These are phyloP conservation scores for Eciton burchellii DNA, from an alignment of 1,140 invertebrate species.

Conservation along the genomic window DNA sequence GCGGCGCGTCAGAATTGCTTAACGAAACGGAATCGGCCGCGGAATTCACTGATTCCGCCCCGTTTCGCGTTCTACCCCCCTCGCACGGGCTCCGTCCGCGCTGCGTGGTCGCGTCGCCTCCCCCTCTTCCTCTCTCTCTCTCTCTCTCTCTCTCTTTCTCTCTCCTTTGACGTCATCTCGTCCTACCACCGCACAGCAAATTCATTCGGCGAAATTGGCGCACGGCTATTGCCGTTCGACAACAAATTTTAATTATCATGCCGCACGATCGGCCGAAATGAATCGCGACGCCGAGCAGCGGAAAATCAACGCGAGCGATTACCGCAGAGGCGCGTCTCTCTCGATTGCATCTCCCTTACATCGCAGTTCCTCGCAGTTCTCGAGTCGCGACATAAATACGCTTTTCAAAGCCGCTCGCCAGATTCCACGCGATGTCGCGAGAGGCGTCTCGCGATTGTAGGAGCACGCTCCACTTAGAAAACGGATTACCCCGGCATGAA, in stretches of 20 bases:
- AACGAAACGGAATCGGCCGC: conserved; percentile 73
- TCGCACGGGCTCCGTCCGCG: neutral
- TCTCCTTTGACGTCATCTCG: neutral
- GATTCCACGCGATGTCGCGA: neutral
- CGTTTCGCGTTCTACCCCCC: neutral
- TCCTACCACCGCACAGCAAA: neutral
- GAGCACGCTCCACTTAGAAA: neutral
- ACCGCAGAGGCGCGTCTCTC: neutral
- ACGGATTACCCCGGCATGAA: conserved; percentile 11
- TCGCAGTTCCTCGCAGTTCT: no score
- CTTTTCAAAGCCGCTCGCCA: neutral
- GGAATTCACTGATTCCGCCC: conserved; percentile 15
- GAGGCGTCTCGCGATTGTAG: neutral
- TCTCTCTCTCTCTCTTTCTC: neutral
- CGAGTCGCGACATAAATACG: neutral
- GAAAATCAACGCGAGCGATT: conserved; percentile 46
- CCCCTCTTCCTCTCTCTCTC: neutral
- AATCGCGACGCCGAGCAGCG: conserved; percentile 58
- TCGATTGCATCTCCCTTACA: neutral
- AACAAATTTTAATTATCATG: conserved; percentile 79
- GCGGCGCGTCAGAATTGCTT: conserved; percentile 74
- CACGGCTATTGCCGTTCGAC: conserved; percentile 64
- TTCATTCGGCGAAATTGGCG: conserved; percentile 42
- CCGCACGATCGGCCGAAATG: conserved; percentile 66
- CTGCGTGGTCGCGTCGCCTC: neutral